Base-by-base conservation (phyloP, 35 echinoderm and acorn worm genomes). In the Holothuria glaberrima region DNA sequence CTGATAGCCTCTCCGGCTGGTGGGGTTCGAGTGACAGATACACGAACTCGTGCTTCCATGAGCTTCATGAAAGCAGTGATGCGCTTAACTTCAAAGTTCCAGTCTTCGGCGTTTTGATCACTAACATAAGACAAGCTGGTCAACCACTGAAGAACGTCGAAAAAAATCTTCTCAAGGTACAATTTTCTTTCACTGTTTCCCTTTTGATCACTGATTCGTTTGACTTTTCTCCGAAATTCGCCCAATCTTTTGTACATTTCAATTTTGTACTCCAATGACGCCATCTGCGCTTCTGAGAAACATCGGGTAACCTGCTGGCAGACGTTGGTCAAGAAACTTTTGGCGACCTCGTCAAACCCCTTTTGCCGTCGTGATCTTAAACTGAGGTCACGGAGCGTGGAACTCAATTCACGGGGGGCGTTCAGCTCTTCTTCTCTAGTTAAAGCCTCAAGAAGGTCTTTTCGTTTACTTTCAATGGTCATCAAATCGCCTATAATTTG, bases 401-500 rank as follows among this genome's bases (percentile, higher is more conserved):
- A 24, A 13, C 2, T 27, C 50, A 54, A 54, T 33, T 69, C 66
- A 26, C 31, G 10, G 22, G 66, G 9, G 25, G 22, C 7, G 19
- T 25, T 12, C 0, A 29, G 31, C 27, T 21, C 58, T 32, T 84
- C 54, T 9, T 10, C 7, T 16, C 27, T n/a, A n/a, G n/a, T 58
- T 29, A 82, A 26, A 60, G 61, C 80, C n/a, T 61, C 46, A 31
- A 84, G 41, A 5, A 84, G 56, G 18, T 84, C 80, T 33, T 61
- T 13, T 84, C 80, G 48, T 62, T 84, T 84, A 13, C 22, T 54
- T 29, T 54, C 27, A 30, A 84, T 61, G 52, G 41, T 2, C 21
- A 84, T 22, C 4, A 26, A 27, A 56, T 92, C 84, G 7, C 91
- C 91, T 9, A 38, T 45, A 30, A 96, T 61, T 54, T 88, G 36